Percentiles rank a stretch among this genome's conserved stretches.
Evolutionary conservation across 2,888 invertebrate species (phyloP).

Genomic region (Netelia melanura): DNA sequence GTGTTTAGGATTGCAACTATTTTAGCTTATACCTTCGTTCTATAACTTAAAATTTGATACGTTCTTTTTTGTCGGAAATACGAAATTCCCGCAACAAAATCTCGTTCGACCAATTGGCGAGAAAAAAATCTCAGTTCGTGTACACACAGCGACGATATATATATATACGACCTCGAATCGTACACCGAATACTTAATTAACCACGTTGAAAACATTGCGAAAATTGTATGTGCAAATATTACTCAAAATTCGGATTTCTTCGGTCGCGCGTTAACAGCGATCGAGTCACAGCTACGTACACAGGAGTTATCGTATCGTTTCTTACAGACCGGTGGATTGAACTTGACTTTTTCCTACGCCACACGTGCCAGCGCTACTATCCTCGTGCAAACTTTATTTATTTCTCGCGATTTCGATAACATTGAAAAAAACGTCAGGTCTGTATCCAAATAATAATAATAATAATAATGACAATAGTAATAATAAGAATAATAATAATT

Average conservation of each 20-base stretch:
- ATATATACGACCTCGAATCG: too few relatives aligned
- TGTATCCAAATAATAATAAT: too few relatives aligned
- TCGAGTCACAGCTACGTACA: neutral
- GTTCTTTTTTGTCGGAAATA: too few relatives aligned
- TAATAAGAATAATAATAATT: neutral
- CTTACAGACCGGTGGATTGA: constrained; percentile 11
- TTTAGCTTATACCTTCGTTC: neutral
- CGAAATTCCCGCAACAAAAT: too few relatives aligned
- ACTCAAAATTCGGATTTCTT: neutral
- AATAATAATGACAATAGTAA: neutral
- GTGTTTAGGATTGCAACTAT: neutral
- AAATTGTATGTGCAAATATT: too few relatives aligned
- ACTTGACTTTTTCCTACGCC: constrained; percentile 32
- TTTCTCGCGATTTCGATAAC: too few relatives aligned
- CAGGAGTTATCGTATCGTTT: neutral
- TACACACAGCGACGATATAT: too few relatives aligned
- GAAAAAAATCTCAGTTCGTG: too few relatives aligned
- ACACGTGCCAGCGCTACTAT: neutral
- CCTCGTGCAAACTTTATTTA: constrained; percentile 4
- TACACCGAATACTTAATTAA: too few relatives aligned
- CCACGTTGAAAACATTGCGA: too few relatives aligned
- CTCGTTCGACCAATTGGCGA: too few relatives aligned
- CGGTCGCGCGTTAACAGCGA: neutral
- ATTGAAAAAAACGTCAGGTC: neutral
- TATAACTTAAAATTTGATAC: too few relatives aligned